A percentile compares a stretch with the other conserved stretches of the same genome.
These are phyloP conservation scores for Lasius fuliginosus DNA, from an alignment of 2,888 invertebrate genomes.

Conservation along the genomic window DNA sequence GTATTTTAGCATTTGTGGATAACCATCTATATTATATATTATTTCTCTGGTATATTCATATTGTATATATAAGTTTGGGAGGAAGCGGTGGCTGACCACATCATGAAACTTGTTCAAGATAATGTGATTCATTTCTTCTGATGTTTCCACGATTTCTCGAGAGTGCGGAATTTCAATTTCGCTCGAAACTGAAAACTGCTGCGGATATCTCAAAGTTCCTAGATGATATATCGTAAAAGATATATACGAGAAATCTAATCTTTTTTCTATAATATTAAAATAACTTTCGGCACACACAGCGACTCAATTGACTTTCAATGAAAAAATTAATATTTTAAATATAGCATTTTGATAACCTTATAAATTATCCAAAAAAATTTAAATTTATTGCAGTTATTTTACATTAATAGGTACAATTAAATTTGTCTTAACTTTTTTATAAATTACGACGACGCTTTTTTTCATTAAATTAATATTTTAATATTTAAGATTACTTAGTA, in stretches of 20 bases:
- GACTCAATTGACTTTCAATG: background rate
- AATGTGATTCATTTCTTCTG: background rate
- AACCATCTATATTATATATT: too few relatives aligned
- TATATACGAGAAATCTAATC: background rate
- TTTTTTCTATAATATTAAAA: background rate
- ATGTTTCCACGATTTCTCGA: slow-evolving; percentile 35
- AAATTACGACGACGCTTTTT: background rate
- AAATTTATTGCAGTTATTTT: slow-evolving; percentile 1
- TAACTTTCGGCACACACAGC: background rate
- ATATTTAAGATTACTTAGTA: background rate
- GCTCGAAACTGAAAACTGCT: background rate
- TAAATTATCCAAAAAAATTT: background rate
- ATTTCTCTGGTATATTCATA: too few relatives aligned
- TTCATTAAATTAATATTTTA: background rate
- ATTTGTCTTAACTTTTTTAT: background rate
- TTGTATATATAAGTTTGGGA: background rate
- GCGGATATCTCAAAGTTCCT: background rate
- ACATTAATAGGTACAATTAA: background rate
- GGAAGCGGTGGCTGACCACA: background rate
- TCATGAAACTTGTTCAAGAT: slow-evolving; percentile 31
- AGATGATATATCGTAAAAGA: background rate
- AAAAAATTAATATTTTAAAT: background rate
- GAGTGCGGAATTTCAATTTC: slow-evolving; percentile 44
- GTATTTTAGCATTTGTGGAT: too few relatives aligned
- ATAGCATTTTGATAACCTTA: background rate